phyloP scores from a whole-genome alignment of 2,113 vertebrate genomes.

The Suricata suricatta region DNA sequence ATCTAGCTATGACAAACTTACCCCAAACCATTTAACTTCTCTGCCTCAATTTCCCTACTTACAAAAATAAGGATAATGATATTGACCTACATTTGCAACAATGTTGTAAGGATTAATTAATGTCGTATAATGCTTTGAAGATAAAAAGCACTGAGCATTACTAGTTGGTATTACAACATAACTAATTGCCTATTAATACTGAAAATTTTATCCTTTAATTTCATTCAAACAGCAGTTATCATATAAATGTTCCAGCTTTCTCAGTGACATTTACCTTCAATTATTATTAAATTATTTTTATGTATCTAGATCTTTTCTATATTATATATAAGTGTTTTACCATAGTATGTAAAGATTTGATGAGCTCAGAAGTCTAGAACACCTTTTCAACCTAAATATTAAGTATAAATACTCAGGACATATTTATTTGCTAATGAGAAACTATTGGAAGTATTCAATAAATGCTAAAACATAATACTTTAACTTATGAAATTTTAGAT shows the following conservation, averaged over 20 bases:
- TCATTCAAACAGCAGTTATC: constrained; percentile 67
- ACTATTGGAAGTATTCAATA: background rate
- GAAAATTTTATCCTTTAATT: constrained; percentile 69
- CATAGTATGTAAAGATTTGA: constrained; percentile 22
- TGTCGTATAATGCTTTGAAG: constrained; percentile 59
- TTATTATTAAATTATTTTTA: constrained; percentile 50
- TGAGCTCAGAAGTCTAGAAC: constrained; percentile 4
- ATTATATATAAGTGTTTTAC: background rate
- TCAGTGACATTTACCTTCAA: constrained; percentile 42
- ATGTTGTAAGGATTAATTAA: constrained; percentile 65
- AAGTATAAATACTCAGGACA: background rate
- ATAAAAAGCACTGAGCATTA: constrained; percentile 62
- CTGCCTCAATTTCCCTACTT: constrained; percentile 69
- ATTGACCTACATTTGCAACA: constrained; percentile 69
- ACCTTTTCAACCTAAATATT: constrained; percentile 28
- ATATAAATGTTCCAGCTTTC: constrained; percentile 33
- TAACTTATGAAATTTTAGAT: constrained; percentile 38
- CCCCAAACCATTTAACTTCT: constrained; percentile 51
- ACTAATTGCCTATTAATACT: constrained; percentile 62
- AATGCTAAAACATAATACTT: constrained; percentile 23
- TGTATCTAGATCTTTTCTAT: constrained; percentile 13
- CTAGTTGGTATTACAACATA: constrained; percentile 36
- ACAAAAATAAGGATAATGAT: constrained; percentile 59
- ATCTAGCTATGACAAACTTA: constrained; percentile 60
- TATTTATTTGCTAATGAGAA: constrained; percentile 37